Base-by-base conservation (phyloP, 2,113 vertebrate species). In the Nestor notabilis region DNA sequence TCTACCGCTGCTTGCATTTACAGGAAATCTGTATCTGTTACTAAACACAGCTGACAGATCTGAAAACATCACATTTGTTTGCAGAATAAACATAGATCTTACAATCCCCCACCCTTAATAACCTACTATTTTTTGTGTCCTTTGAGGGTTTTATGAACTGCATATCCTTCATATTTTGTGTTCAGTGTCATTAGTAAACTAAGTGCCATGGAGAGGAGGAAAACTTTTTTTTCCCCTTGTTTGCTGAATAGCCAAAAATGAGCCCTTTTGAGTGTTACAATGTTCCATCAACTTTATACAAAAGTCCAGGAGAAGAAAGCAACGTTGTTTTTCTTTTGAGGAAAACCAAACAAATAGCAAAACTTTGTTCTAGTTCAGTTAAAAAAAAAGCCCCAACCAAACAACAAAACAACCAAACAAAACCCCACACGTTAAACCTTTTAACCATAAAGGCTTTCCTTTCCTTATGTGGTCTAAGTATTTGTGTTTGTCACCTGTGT, bases 401-500 rank as follows among this genome's bases (percentile, higher is more conserved):
- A 16, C 28, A 8, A n/a, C n/a, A n/a, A n/a, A 17, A 31, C 58
- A 19, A 63, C 16, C 24, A n/a, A 44, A 17, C 41, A 50, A 50
- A 14, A 0, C 5, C 7, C 5, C 46, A 21, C 7, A n/a, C 3
- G 1, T 61, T 81, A 88, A 72, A 53, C 41, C 31, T 95, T 91
- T 90, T 75, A 81, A 86, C 64, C 46, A 91, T 61, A 60, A 83
- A 83, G 68, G 17, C 19, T 82, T 86, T 76, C 9, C 39, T 76
- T 93, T 92, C n/a, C 87, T 87, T 50, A 35, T 43, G 5, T 33
- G 35, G 63, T 60, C 55, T 88, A 66, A 92, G 50, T 61, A 63
- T 79, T 92, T 88, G 66, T 76, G 69, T 89, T 82, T 92, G 75
- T 91, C 75, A 88, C 50, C 55, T 92, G 24, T 83, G 52, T 93